Evolutionary conservation across 2,888 invertebrate genomes (phyloP), one percentile per base, ranked within the genome.

Genomic region (Macrophya alboannulata): DNA sequence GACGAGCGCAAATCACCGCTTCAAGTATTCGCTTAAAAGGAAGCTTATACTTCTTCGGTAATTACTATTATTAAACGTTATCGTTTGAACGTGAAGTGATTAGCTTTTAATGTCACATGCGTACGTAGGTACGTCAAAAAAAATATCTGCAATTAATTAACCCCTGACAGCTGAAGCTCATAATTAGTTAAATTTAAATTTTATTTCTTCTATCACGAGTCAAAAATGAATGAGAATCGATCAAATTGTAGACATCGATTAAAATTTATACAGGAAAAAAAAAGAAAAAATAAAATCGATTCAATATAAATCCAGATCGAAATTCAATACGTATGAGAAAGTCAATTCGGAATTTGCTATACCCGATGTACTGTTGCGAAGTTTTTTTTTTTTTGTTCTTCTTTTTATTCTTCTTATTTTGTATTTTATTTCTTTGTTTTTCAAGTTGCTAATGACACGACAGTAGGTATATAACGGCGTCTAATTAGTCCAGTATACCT

Each of bases 61-160:
- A 76, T 76, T 48, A 76, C 76, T 76, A 76, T 76, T 48, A 76
- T 76, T 76, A 76, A 76, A 76, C 76, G n/a, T 76, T 76, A 76
- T 45, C 76, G 25, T n/a, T 48, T 76, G 21, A 76, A 76, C 21
- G 43, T 9, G 48, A 4, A 21, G 76, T 40, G 40, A 76, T 76
- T 76, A 76, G 17, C 10, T 76, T 48, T 71, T 71, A 71, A 71
- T 71, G 48, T 25, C 76, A n/a, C 8, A 40, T 71, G 9, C 12
- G 37, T 59, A 9, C 10, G 21, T 31, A 15, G 10, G 6, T 65
- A 2, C 37, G 3, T 40, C 17, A 43, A 6, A n/a, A 71, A 40
- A 12, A 17, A 15, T 17, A 10, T 55, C 55, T 8, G 4, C 25
- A 25, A 62, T 62, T 62, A 62, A 62, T 62, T 25, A 62, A 10